phyloP scores from a whole-genome alignment of 2,888 invertebrate genomes.

The Celastrina argiolus region DNA sequence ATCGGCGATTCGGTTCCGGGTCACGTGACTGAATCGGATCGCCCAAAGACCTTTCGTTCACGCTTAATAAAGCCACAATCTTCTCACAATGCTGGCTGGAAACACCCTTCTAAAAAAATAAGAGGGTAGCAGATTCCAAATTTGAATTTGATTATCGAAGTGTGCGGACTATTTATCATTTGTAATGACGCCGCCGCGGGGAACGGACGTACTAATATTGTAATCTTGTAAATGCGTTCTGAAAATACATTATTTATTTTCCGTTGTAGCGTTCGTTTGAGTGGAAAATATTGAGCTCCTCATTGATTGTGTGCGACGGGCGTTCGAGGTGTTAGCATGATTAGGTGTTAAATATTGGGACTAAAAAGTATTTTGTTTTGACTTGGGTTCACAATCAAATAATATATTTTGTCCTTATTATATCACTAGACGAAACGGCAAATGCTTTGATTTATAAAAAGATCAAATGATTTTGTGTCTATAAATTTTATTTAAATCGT shows the following conservation, averaged over 20 bases:
- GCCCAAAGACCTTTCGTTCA: slow-evolving; percentile 70
- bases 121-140: slow-evolving; percentile 75
- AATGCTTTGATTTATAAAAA: too few relatives aligned
- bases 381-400: too few relatives aligned
- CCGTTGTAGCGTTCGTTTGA: slow-evolving; percentile 52
- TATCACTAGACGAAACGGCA: too few relatives aligned
- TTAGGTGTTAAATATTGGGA: slow-evolving; percentile 15
- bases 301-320: slow-evolving; percentile 58
- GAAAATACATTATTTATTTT: slow-evolving; percentile 68
- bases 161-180: slow-evolving; percentile 77
- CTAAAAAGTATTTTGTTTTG: too few relatives aligned
- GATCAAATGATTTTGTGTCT: too few relatives aligned
- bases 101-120: slow-evolving; percentile 56
- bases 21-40: slow-evolving; percentile 81
- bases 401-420: too few relatives aligned
- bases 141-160: slow-evolving; percentile 79
- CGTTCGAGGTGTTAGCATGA: slow-evolving; percentile 22
- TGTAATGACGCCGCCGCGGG: slow-evolving; percentile 67
- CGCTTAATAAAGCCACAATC: slow-evolving; percentile 76
- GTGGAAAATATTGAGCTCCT: slow-evolving; percentile 67
- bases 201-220: slow-evolving; percentile 69
- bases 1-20: slow-evolving; percentile 75
- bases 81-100: slow-evolving; percentile 74
- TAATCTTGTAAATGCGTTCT: slow-evolving; percentile 74
- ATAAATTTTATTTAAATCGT: too few relatives aligned